A percentile compares a stretch with the other conserved stretches of the same genome.
These are phyloP conservation scores for Andrena trimmerana DNA, from an alignment of 2,888 invertebrate species.

Conservation along the genomic window DNA sequence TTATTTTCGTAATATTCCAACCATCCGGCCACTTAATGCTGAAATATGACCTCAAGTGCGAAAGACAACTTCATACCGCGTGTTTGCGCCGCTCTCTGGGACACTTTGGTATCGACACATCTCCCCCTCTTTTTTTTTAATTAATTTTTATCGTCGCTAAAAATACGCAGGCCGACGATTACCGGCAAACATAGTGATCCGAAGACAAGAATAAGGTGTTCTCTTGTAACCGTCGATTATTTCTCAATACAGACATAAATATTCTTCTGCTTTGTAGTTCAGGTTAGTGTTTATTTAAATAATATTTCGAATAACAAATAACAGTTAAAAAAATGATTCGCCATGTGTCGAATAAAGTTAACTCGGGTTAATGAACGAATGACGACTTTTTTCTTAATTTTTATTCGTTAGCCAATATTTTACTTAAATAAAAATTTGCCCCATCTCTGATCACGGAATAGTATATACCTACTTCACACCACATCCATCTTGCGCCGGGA, in stretches of 20 bases:
- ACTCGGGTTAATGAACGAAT: no score
- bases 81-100: not conserved
- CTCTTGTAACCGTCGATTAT: constrained; percentile 19
- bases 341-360: no score
- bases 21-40: constrained; percentile 51
- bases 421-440: no score
- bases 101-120: not conserved
- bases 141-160: constrained; percentile 30
- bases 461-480: no score
- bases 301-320: no score
- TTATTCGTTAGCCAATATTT: no score
- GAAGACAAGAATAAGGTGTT: not conserved
- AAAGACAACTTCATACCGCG: constrained; percentile 40
- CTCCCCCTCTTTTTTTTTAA: constrained; percentile 15
- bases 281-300: no score
- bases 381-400: no score
- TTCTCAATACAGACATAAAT: constrained; percentile 32
- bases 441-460: no score
- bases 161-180: constrained; percentile 28
- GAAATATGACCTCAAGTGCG: constrained; percentile 45
- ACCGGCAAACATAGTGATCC: constrained; percentile 4
- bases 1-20: constrained; percentile 52
- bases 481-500: not conserved
- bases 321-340: no score
- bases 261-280: constrained; percentile 5